Evolutionary conservation across 2,888 invertebrate genomes (phyloP), one percentile per base, ranked within the genome.

Genomic region (Cephalotes varians): DNA sequence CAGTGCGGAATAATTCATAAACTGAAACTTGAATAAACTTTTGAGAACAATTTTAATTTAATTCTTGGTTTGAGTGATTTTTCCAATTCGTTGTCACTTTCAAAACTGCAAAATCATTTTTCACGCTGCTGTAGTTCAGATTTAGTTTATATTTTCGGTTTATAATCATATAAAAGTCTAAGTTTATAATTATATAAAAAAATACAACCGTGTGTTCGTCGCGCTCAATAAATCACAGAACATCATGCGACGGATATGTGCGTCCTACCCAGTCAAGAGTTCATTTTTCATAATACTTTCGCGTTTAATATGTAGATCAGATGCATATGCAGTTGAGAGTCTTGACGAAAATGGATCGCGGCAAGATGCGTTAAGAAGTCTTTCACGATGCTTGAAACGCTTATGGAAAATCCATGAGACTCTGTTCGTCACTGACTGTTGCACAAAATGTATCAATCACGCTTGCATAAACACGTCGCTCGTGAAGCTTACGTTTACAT

Each of bases 331-430:
- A 40, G 31, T 44, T 37, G 51, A 58, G 44, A 37, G n/a, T 73
- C 82, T 83, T 60, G 88, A 88, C 84, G 86, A 84, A 86, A 88
- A 88, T 88, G 87, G 77, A 88, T 88, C 84, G 82, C 85, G 71
- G 72, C 67, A 54, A 81, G 65, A 77, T 82, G 85, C 84, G 80
- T 84, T 87, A 79, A 73, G 64, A 65, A 65, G 64, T 65, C 83
- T 87, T 81, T 79, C 40, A 67, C 18, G 34, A 21, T 25, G 51
- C 62, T 74, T 37, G 49, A 37, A 25, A n/a, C 65, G 65, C 65
- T 76, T 28, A 21, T 12, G 44, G 77, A 69, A 69, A 77, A 44
- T 69, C 69, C 69, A 69, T 37, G 67, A 54, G 28, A 56, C 34
- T 12, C 15, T 76, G 67, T 25, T 60, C 64, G 51, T 77, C 76